Base-by-base conservation (phyloP, 2,888 invertebrate genomes). In the Ornithoptera alexandrae region DNA sequence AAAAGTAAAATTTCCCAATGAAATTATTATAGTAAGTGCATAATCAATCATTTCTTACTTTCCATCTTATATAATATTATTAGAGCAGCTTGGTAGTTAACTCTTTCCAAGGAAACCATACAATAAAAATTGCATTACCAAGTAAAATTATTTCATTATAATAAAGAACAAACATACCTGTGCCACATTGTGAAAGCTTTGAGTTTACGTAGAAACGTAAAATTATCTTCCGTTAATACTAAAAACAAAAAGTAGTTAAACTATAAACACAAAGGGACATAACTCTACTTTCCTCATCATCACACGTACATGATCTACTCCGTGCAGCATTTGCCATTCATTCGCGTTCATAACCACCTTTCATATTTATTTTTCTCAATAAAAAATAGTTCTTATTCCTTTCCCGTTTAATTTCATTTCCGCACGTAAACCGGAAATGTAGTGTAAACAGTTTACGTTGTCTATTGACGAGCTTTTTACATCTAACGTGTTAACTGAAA, bases 361-460 rank as follows among this genome's bases (percentile, higher is more conserved):
- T 22, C 57, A 58, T 10, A 57, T 30, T 1, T 18, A 12, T 59
- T 59, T 59, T 59, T 1, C 17, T n/a, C 2, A 15, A 60, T 30
- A 36, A 42, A 62, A 62, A 39, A 46, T 4, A 62, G 18, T n/a
- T 36, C 62, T 62, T 46, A 62, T 42, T 42, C 8, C 20, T 20
- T 8, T 20, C 5, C 2, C 20, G 3, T 18, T 22, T 7, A 15
- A 42, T 42, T 12, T 46, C 46, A 22, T 39, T 62, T 42, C 18
- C 39, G 4, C 20, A n/a, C 46, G 42, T 20, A 5, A 15, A 20
- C 4, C 36, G 4, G 60, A 60, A 24, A 17, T 0, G 15, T 12
- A 36, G 17, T 30, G 62, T 62, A 39, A 42, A 46, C 62, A 30
- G 62, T 62, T 62, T 62, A 62, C 62, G 46, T 42, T 62, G 42